phyloP scores from a whole-genome alignment of 2,113 vertebrate species.

The Sturnus vulgaris region DNA sequence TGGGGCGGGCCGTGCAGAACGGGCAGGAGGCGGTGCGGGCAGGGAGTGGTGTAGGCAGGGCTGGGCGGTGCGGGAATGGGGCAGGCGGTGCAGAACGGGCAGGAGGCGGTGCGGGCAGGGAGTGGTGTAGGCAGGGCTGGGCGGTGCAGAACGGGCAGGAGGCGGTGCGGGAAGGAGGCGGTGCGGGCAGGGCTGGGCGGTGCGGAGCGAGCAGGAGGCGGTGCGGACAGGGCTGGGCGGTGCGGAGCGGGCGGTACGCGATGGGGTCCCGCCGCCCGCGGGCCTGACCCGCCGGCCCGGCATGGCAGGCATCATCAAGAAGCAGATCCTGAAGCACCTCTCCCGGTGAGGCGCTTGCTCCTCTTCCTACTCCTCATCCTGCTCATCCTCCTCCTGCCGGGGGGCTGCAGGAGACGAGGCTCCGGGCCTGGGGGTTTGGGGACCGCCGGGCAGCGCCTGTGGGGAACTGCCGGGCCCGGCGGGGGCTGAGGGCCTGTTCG shows the following conservation, averaged over 20 bases:
- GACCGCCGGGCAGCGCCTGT: neutral
- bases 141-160: too few relatives aligned
- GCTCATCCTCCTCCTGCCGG: too few relatives aligned
- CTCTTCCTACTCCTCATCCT: neutral
- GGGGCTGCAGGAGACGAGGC: neutral
- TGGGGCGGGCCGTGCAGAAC: too few relatives aligned
- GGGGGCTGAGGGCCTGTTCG: neutral
- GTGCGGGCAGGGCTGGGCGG: too few relatives aligned
- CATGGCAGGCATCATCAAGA: conserved; percentile 95
- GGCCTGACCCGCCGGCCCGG: conserved; percentile 21
- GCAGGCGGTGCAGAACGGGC: too few relatives aligned
- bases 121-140: too few relatives aligned
- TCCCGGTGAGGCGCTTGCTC: conserved; percentile 82
- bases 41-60: too few relatives aligned
- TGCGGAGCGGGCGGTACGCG: neutral
- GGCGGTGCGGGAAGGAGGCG: too few relatives aligned
- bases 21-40: too few relatives aligned
- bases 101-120: too few relatives aligned
- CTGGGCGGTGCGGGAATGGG: too few relatives aligned
- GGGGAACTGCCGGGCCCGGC: neutral
- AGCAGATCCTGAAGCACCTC: conserved; percentile 95
- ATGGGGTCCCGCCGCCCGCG: neutral
- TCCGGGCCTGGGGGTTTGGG: neutral
- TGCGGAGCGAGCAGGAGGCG: neutral
- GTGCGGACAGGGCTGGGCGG: neutral